A percentile compares a stretch with the other conserved stretches of the same genome.
Evolutionary conservation across 2,888 invertebrate genomes (phyloP).

Genomic region (Cosmopolites sordidus): DNA sequence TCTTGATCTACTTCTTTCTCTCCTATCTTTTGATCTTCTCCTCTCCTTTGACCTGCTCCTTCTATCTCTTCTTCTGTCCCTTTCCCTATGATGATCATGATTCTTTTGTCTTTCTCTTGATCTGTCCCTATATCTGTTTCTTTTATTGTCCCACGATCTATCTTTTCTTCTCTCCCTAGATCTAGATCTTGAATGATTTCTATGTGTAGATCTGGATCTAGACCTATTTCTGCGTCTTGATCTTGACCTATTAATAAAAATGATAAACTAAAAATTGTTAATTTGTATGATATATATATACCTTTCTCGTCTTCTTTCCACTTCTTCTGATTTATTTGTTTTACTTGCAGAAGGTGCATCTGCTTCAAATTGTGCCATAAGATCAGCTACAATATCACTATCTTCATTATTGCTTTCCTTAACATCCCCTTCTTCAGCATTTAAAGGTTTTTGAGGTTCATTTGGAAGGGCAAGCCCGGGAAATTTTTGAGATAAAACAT

Average conservation of each 20-base stretch:
- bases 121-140: conserved; percentile 35
- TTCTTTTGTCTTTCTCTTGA: conserved; percentile 41
- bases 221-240: conserved; percentile 8
- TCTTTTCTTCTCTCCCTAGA: conserved; percentile 28
- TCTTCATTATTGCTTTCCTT: conserved; percentile 37
- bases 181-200: conserved; percentile 27
- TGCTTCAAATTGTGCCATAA: conserved; percentile 83
- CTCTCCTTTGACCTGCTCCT: conserved; percentile 38
- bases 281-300: conserved; percentile 6
- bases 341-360: conserved; percentile 64
- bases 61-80: conserved; percentile 27
- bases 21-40: conserved; percentile 33
- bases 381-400: conserved; percentile 64
- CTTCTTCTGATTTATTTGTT: conserved; percentile 29
- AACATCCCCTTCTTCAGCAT: conserved; percentile 43
- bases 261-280: neutral
- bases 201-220: conserved; percentile 24
- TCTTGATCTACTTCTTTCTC: conserved; percentile 29
- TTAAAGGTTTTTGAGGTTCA: conserved; percentile 55
- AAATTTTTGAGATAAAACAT: conserved; percentile 65
- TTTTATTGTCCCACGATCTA: conserved; percentile 32
- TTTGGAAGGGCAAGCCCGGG: conserved; percentile 80
- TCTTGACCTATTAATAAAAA: conserved; percentile 14
- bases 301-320: conserved; percentile 29
- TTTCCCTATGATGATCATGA: conserved; percentile 34